A percentile compares a stretch with the other conserved stretches of the same genome.
Evolutionary conservation across 2,113 vertebrate species (phyloP).

Genomic region (Oxyura jamaicensis): DNA sequence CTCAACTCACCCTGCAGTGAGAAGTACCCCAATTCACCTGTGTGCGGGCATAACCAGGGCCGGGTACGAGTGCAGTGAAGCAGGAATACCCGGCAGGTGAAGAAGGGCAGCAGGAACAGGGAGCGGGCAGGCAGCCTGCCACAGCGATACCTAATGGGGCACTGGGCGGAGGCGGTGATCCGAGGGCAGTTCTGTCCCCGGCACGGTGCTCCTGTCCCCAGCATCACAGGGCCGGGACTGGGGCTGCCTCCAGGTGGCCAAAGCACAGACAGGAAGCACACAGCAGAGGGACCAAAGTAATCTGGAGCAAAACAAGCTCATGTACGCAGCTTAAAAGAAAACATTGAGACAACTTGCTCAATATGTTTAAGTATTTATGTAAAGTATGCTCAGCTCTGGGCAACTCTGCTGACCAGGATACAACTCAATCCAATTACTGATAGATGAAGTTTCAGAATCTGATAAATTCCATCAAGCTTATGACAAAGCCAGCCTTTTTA

Average conservation of each 20-base stretch:
- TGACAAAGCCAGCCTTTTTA: background rate
- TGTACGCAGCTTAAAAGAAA: background rate
- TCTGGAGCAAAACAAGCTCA: background rate
- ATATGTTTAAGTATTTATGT: background rate
- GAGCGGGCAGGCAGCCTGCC: background rate
- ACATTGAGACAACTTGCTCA: background rate
- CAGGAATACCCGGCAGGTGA: background rate
- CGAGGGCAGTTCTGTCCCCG: background rate
- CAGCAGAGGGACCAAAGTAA: background rate
- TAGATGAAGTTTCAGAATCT: background rate
- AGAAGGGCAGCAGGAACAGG: background rate
- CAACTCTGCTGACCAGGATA: background rate
- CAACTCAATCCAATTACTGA: background rate
- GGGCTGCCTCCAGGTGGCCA: background rate
- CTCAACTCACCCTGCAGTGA: background rate
- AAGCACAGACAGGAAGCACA: background rate
- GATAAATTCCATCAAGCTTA: background rate
- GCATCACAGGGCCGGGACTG: background rate
- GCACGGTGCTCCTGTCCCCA: background rate
- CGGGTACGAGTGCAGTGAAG: background rate
- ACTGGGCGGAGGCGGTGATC: rapidly evolving
- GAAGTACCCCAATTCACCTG: background rate
- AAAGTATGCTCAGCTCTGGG: background rate
- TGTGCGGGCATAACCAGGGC: background rate
- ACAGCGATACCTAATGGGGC: background rate